A percentile compares a stretch with the other conserved stretches of the same genome.
phyloP scores from a whole-genome alignment of 2,888 invertebrate species.

The Matsumyia berberina region DNA sequence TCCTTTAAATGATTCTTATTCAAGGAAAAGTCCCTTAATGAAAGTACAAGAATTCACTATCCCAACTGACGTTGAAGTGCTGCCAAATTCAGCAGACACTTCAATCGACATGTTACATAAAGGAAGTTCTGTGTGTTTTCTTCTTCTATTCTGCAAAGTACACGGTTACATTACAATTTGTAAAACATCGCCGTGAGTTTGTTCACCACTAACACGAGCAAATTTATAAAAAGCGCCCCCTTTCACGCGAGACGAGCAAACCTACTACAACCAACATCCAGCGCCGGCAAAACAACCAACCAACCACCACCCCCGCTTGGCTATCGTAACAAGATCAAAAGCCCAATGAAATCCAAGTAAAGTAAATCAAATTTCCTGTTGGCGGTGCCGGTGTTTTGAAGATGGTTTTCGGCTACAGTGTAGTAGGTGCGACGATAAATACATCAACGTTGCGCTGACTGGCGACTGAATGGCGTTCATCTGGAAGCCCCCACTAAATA shows the following conservation, averaged over 20 bases:
- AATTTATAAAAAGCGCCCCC: not conserved
- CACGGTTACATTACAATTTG: not conserved
- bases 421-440: constrained; percentile 57
- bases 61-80: too few species aligned
- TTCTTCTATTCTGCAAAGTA: not conserved
- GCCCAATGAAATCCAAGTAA: constrained; percentile 21
- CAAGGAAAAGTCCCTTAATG: too few species aligned
- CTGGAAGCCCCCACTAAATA: constrained; percentile 52
- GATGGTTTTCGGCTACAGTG: constrained; percentile 17
- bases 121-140: not conserved
- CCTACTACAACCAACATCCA: not conserved
- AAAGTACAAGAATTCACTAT: too few species aligned
- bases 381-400: constrained; percentile 11
- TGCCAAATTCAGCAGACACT: too few species aligned
- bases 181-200: not conserved
- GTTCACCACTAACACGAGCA: not conserved
- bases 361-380: constrained; percentile 23
- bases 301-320: not conserved
- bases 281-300: not conserved
- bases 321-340: constrained; percentile 20
- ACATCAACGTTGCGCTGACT: constrained; percentile 42
- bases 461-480: constrained; percentile 37
- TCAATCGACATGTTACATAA: not conserved
- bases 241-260: too few species aligned
- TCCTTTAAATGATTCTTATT: too few species aligned